Conservation (phyloP, 2,888 invertebrate genomes). For the Lissocephala sabroskyi region DNA sequence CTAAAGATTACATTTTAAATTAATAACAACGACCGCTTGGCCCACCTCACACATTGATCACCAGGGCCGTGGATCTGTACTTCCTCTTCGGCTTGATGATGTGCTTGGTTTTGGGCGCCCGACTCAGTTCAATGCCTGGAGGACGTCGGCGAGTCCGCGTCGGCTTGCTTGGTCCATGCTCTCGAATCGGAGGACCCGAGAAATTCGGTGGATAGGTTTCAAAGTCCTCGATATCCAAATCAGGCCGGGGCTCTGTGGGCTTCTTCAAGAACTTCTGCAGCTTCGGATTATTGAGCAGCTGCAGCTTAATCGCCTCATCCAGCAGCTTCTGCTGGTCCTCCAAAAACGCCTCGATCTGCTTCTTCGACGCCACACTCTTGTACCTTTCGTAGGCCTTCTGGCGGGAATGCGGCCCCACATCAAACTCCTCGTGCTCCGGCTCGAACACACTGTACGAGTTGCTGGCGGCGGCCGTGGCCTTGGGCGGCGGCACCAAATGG, state of each 20-base stretch:
- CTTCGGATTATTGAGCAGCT: conserved; percentile 62
- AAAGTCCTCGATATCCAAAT: conserved; percentile 55
- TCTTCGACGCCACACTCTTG: conserved; percentile 64
- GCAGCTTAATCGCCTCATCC: conserved; percentile 63
- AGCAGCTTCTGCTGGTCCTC: conserved; percentile 66
- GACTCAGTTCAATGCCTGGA: conserved; percentile 36
- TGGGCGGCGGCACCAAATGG: conserved; percentile 62
- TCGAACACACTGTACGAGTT: conserved; percentile 62
- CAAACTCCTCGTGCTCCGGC: conserved; percentile 58
- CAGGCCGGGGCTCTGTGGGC: conserved; percentile 47
- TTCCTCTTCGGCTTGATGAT: conserved; percentile 53
- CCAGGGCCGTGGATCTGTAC: conserved; percentile 61
- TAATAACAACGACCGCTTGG: conserved; percentile 18
- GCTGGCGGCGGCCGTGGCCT: conserved; percentile 33
- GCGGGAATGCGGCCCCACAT: conserved; percentile 25
- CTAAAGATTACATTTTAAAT: conserved; percentile 24
- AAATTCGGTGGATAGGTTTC: conserved; percentile 54
- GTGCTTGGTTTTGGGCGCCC: conserved; percentile 43
- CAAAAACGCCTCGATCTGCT: conserved; percentile 62
- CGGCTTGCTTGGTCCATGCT: conserved; percentile 30
- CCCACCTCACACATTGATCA: conserved; percentile 51
- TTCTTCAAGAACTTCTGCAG: conserved; percentile 60
- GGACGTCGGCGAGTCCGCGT: conserved; percentile 54
- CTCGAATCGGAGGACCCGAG: conserved; percentile 35
- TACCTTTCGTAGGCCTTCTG: conserved; percentile 52